Conservation (phyloP, 2,888 invertebrate genomes). For the Celastrina argiolus region DNA sequence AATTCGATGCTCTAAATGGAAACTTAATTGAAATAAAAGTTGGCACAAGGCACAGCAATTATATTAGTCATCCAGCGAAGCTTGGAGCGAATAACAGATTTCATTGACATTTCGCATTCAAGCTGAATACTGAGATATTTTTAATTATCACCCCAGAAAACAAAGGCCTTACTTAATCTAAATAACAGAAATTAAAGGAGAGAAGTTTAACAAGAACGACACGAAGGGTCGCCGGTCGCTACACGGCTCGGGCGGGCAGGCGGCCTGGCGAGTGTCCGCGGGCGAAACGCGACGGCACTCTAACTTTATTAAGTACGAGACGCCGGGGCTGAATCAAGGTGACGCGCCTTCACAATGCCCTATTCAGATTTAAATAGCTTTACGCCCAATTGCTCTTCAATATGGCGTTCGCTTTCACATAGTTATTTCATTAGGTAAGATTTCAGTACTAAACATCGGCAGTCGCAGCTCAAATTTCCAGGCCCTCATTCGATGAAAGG, state of each 20-base stretch:
- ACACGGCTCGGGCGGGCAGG: conserved; percentile 39
- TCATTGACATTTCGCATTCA: not conserved
- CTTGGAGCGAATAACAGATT: not conserved
- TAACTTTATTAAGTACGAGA: conserved; percentile 71
- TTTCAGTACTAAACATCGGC: conserved; percentile 48
- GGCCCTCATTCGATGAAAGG: conserved; percentile 38
- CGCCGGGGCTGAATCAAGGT: conserved; percentile 64
- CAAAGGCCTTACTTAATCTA: conserved; percentile 23
- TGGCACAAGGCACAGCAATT: not conserved
- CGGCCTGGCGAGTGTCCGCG: conserved; percentile 42
- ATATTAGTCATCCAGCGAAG: not conserved
- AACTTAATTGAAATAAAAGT: not conserved
- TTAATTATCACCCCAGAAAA: conserved; percentile 26
- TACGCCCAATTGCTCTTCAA: conserved; percentile 76
- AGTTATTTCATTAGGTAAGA: conserved; percentile 73
- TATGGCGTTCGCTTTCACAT: conserved; percentile 64
- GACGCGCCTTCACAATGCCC: conserved; percentile 73
- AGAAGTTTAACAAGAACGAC: conserved; percentile 37
- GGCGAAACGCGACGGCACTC: conserved; percentile 49
- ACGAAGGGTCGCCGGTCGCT: conserved; percentile 45
- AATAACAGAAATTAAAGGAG: conserved; percentile 21
- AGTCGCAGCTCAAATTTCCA: conserved; percentile 33
- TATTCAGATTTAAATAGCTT: conserved; percentile 78
- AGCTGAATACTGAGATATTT: not conserved
- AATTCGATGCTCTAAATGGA: too few species aligned